Base-by-base conservation (phyloP, 2,113 vertebrate genomes). In the Rostratula benghalensis region DNA sequence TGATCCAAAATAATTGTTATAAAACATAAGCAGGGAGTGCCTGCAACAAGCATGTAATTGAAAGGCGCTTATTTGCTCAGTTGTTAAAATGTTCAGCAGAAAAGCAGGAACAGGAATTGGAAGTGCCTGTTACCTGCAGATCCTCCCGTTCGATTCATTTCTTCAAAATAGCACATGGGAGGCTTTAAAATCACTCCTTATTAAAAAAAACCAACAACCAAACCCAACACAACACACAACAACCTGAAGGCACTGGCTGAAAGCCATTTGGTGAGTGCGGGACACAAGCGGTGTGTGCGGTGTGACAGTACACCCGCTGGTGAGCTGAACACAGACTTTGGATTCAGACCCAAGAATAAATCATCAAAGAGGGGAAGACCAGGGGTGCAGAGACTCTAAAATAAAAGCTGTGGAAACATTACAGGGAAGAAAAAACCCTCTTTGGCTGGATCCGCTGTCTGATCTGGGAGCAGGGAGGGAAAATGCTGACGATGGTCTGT, bases 41-140 rank as follows among this genome's bases (percentile, higher is more conserved):
- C 84, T 69, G 82, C 95, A 87, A 82, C 77, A 68, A 85, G 93
- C 54, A 31, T 46, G 39, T 92, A 92, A 96, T 93, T 90, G 92
- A 96, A 94, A 96, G 88, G 95, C 92, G 75, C 53, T 95, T 89
- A 80, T 65, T 94, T 87, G 92, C 92, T 93, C 69, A 60, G 88
- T 87, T 76, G 70, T 78, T 71, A 51, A 35, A 67, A 56, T 11
- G 80, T 53, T 93, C 37, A 3, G 83, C 85, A 84, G 91, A 78
- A 65, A 81, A 13, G 4, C 69, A 33, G 81, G 76, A 46, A 10
- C 6, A 11, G 70, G 53, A 71, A 79, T 41, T 51, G 70, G 70
- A 86, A 87, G 61, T n/a, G 83, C 59, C 68, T 33, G 80, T 37
- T 76, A 78, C 76, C 61, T 86, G 35, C 60, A 80, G 75, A n/a